Evolutionary conservation across 2,113 vertebrate species (phyloP), one percentile per base, ranked within the genome.

Genomic region (Onychostoma macrolepis): DNA sequence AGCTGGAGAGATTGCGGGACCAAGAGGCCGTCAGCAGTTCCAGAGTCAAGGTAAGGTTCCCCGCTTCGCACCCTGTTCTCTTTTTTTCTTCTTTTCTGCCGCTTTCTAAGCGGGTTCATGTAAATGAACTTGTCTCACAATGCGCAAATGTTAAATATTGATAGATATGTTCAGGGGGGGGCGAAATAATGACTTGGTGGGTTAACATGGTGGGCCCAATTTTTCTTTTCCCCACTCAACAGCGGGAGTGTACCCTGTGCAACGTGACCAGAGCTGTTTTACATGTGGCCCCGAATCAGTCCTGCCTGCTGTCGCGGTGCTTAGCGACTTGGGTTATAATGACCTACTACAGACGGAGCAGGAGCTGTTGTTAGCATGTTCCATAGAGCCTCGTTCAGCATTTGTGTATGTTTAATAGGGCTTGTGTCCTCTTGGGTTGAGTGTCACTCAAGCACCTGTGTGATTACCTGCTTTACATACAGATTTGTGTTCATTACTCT

Each of bases 21-120:
- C 95, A 97, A 93, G 95, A 96, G 93, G 93, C 92, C 88, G 92
- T 92, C 91, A 93, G 50, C 88, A 94, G 95, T 92, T 91, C 92
- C 91, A 96, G 93, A 96, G 95, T 97, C 94, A 96, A 97, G 97
- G 97, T 98, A 96, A 80, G 19, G 71, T 58, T 28, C 28, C 82
- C 67, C 48, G 30, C 67, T 53, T 74, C 13, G 9, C 36, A 24
- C 33, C 65, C 71, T 9, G 21, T 72, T 58, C 58, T 75, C 48
- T 4, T 15, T 85, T 79, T 90, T 87, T 50, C 79, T 74, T 84
- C 36, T 87, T 90, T 71, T 71, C 85, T 88, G 88, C 72, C 38
- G 26, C 85, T 86, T 89, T 90, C 88, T 84, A 65, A 80, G 86
- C 48, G 41, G 76, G 58, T 87, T 82, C 91, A 93, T 90, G 87